Evolutionary conservation across 2,888 invertebrate genomes (phyloP).

Genomic region (Standfussiana lucernea): DNA sequence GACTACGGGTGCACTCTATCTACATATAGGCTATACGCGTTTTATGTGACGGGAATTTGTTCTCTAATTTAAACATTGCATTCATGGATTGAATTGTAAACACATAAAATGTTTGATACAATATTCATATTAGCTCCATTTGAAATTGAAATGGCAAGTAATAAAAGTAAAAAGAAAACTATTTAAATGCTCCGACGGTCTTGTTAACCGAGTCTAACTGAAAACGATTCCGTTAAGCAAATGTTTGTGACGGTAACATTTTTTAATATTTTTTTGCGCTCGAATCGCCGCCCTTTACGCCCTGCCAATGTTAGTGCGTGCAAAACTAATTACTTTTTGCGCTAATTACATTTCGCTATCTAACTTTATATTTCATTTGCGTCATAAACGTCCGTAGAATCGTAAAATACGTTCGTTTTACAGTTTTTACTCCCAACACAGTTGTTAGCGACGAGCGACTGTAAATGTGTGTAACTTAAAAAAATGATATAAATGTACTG

Average conservation of each 20-base stretch:
- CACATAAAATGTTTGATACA: conserved; percentile 28
- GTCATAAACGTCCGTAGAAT: conserved; percentile 51
- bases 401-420: conserved; percentile 57
- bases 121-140: conserved; percentile 33
- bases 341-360: conserved; percentile 60
- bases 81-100: conserved; percentile 45
- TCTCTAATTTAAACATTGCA: conserved; percentile 63
- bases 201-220: conserved; percentile 51
- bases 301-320: conserved; percentile 42
- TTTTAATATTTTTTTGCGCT: conserved; percentile 17
- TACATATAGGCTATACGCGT: conserved; percentile 20
- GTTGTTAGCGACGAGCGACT: conserved; percentile 55
- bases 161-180: conserved; percentile 18
- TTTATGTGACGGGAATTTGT: conserved; percentile 63
- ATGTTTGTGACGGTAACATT: conserved; percentile 41
- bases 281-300: conserved; percentile 25
- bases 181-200: conserved; percentile 27
- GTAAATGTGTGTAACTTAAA: conserved; percentile 48
- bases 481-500: conserved; percentile 58
- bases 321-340: conserved; percentile 64
- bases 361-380: conserved; percentile 63
- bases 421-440: conserved; percentile 49
- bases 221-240: conserved; percentile 39
- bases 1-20: conserved; percentile 29
- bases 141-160: conserved; percentile 30